These are phyloP conservation scores for Abrostola tripartita DNA, from an alignment of 2,888 invertebrate genomes.

Conservation along the genomic window DNA sequence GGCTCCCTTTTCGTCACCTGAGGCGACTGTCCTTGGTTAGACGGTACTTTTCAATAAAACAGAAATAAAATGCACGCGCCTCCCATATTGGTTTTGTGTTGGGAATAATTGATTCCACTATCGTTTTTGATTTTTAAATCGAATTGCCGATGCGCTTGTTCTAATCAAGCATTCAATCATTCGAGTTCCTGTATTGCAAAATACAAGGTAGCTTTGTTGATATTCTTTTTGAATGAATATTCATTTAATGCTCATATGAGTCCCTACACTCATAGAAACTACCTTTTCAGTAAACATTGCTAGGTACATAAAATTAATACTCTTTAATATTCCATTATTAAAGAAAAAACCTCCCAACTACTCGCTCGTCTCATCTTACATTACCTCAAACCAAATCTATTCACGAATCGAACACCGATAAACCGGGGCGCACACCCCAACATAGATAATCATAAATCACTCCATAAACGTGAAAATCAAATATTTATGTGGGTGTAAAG, in stretches of 20 bases:
- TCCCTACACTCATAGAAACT: no score
- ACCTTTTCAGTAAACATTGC: no score
- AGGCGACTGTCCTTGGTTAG: constrained; percentile 79
- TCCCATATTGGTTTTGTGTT: constrained; percentile 53
- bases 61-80: constrained; percentile 65
- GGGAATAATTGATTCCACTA: constrained; percentile 43
- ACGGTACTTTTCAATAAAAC: constrained; percentile 76
- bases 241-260: no score
- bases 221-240: no score
- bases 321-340: no score
- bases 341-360: no score
- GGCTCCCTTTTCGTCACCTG: constrained; percentile 80
- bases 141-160: constrained; percentile 3
- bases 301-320: no score
- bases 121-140: constrained; percentile 31
- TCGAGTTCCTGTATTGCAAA: no score
- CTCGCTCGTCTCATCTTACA: constrained; percentile 3
- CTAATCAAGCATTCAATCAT: neutral
- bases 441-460: constrained; percentile 53
- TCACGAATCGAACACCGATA: constrained; percentile 16
- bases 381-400: constrained; percentile 24
- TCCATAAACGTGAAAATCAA: constrained; percentile 50
- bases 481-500: constrained; percentile 73
- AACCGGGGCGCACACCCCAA: constrained; percentile 27
- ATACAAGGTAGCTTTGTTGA: no score